Evolutionary conservation across 2,113 vertebrate species (phyloP), one percentile per base, ranked within the genome.

Genomic region (Seriola quinqueradiata): DNA sequence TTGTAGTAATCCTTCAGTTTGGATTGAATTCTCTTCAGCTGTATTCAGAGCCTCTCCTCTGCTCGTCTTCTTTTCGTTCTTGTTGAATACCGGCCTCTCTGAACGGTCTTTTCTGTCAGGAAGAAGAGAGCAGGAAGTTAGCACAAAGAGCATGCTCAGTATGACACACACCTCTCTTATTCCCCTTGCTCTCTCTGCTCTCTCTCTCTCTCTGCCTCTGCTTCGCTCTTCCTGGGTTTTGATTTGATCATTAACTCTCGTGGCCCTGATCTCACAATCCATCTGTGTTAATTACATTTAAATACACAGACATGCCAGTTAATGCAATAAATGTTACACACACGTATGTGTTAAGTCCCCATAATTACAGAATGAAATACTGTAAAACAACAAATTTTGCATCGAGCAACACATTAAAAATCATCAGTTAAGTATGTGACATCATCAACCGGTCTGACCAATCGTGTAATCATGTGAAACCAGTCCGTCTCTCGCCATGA

Each of bases 61-160:
- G 57, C 68, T 76, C 38, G 4, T 55, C 52, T 42, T 52, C 67
- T 65, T 82, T 64, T 76, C 36, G 21, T 13, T 73, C 54, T 46
- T 14, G 66, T 23, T 80, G 71, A 81, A 72, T 57, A 54, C 77
- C 79, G 73, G 83, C 72, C 70, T 70, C 83, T 79, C 84, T 88
- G 89, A 92, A 79, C 79, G 72, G 28, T 82, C 65, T 87, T 50
- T 79, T 93, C 93, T 95, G 92, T 92, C 81, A 91, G 89, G 81
- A 92, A 94, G 90, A 90, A 86, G 71, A 91, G 90, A 93, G 91
- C 91, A 95, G 94, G 94, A 95, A 95, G 94, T 95, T 88, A 94
- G 34, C 86, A 89, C 85, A 90, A 79, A 87, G 93, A 94, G 93
- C 93, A 93, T 92, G 94, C 94, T 93, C 94, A 89, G 92, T 90